Evolutionary conservation across 2,888 invertebrate species (phyloP).

Genomic region (Tachina lurida): DNA sequence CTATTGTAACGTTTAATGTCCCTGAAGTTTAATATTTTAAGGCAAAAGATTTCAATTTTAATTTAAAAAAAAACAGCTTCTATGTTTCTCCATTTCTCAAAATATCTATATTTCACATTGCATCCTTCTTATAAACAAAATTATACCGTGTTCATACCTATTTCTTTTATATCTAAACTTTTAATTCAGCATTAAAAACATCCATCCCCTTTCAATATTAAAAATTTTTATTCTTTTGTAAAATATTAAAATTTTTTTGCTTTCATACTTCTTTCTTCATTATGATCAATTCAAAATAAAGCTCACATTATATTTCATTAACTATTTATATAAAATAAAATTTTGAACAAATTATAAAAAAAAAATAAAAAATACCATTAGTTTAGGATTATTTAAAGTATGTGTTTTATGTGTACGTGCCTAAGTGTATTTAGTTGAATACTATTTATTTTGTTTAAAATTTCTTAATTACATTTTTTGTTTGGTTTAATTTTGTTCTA

Average conservation of each 20-base stretch:
- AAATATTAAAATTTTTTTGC: conserved; percentile 22
- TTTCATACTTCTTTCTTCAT: conserved; percentile 36
- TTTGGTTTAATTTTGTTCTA: conserved; percentile 11
- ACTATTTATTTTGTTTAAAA: conserved; percentile 43
- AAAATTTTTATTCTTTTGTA: conserved; percentile 28
- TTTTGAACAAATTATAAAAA: conserved; percentile 15
- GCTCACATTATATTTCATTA: conserved; percentile 28
- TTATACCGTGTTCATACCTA: conserved; percentile 38
- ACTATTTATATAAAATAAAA: conserved; percentile 29
- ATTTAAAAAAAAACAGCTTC: conserved; percentile 7
- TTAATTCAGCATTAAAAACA: conserved; percentile 13
- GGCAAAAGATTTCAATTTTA: background rate
- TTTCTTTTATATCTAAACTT: background rate
- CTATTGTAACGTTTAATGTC: too few relatives aligned
- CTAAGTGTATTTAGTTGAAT: conserved; percentile 82
- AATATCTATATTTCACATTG: conserved; percentile 55
- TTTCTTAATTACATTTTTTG: conserved; percentile 42
- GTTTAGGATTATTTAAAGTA: conserved; percentile 74
- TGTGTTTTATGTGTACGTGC: conserved; percentile 83
- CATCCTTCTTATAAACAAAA: conserved; percentile 58
- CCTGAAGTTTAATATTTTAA: background rate
- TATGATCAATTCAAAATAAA: conserved; percentile 18
- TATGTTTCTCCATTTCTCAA: conserved; percentile 50
- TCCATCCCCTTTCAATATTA: conserved; percentile 14
- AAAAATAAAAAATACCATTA: conserved; percentile 60